Percentiles rank a stretch among this genome's conserved stretches.
Evolutionary conservation across 2,888 invertebrate genomes (phyloP).

Genomic region (Amblyteles armatorius): DNA sequence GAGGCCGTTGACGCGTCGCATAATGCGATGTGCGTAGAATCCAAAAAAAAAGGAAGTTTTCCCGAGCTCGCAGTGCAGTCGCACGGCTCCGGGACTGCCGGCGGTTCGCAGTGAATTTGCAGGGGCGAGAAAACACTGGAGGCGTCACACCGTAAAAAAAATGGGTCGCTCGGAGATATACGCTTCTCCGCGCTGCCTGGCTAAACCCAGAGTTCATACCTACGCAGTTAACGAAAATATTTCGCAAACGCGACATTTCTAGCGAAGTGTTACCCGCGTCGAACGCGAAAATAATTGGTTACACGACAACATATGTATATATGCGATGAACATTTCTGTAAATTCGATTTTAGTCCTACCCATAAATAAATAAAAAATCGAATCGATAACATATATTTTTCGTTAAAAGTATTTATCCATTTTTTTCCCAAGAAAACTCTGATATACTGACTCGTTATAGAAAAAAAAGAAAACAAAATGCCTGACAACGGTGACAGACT

Average conservation of each 20-base stretch:
- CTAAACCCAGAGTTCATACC: not conserved
- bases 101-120: not conserved
- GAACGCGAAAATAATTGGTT: constrained; percentile 11
- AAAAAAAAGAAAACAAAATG: not conserved
- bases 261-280: not conserved
- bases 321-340: not conserved
- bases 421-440: too few species aligned
- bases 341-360: too few species aligned
- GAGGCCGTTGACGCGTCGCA: constrained; percentile 32
- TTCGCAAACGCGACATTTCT: not conserved
- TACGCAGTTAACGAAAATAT: constrained; percentile 26
- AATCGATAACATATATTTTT: too few species aligned
- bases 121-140: constrained; percentile 28
- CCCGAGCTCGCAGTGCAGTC: constrained; percentile 14
- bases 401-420: too few species aligned
- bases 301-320: not conserved
- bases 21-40: constrained; percentile 38
- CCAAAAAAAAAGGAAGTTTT: not conserved
- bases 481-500: not conserved
- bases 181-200: constrained; percentile 4
- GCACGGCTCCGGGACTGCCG: not conserved
- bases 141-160: constrained; percentile 37
- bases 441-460: too few species aligned
- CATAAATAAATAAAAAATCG: too few species aligned
- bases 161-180: constrained; percentile 18